These are phyloP conservation scores for Dromiciops gliroides DNA, from an alignment of 2,113 vertebrate species.

Conservation along the genomic window DNA sequence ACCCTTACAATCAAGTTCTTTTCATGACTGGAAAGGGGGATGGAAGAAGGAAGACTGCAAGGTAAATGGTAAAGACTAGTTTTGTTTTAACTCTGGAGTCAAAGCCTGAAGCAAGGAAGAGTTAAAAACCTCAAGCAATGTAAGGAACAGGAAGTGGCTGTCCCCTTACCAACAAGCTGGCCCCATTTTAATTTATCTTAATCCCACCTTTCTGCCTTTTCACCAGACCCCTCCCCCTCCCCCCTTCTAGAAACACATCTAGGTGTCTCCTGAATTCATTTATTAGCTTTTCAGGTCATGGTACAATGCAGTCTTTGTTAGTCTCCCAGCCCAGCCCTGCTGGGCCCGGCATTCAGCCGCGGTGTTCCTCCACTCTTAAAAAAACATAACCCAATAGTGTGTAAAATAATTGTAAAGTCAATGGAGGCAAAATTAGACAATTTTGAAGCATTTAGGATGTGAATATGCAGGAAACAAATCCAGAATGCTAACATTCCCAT, in stretches of 20 bases:
- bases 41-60: not conserved
- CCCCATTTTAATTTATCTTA: constrained; percentile 82
- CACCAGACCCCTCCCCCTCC: constrained; percentile 74
- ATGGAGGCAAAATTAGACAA: constrained; percentile 64
- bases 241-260: constrained; percentile 83
- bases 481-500: constrained; percentile 47
- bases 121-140: constrained; percentile 69
- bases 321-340: constrained; percentile 63
- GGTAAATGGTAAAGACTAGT: constrained; percentile 26
- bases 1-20: constrained; percentile 45
- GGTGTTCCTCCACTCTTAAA: constrained; percentile 66
- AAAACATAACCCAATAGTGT: constrained; percentile 68
- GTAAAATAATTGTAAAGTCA: constrained; percentile 75
- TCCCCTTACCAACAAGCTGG: constrained; percentile 65
- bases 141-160: constrained; percentile 65
- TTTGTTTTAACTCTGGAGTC: constrained; percentile 63
- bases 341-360: constrained; percentile 30
- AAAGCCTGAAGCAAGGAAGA: constrained; percentile 36
- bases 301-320: constrained; percentile 86
- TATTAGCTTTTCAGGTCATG: constrained; percentile 77
- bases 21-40: constrained; percentile 1
- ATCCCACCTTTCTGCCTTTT: constrained; percentile 82
- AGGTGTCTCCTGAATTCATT: constrained; percentile 85
- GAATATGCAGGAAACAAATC: constrained; percentile 62
- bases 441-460: constrained; percentile 54